A percentile compares a stretch with the other conserved stretches of the same genome.
phyloP scores from a whole-genome alignment of 2,113 vertebrate genomes.

The Gavia stellata region DNA sequence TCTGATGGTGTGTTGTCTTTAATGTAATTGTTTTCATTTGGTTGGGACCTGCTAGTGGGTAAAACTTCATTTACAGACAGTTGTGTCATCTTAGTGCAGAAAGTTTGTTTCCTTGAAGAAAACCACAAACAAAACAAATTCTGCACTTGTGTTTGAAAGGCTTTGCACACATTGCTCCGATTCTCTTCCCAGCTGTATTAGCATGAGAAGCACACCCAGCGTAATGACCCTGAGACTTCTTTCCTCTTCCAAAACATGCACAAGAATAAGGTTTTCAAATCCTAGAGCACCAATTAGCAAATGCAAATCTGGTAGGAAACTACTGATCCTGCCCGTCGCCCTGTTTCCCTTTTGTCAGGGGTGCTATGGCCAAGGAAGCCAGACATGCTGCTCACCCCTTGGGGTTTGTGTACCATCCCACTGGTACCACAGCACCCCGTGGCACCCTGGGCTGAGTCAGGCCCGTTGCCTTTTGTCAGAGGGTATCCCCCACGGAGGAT shows the following conservation, averaged over 20 bases:
- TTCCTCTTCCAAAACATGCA: not conserved
- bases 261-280: not conserved
- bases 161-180: rapidly evolving
- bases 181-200: not conserved
- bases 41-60: not conserved
- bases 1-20: not conserved
- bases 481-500: not conserved
- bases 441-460: not conserved
- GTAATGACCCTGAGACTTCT: not conserved
- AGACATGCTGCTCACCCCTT: rapidly evolving
- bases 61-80: not conserved
- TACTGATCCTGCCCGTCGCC: not conserved
- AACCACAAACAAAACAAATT: not conserved
- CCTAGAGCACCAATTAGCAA: not conserved
- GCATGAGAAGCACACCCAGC: not conserved
- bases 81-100: not conserved
- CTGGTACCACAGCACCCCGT: not conserved
- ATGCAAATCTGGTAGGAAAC: not conserved
- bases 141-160: not conserved
- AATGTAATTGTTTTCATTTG: not conserved
- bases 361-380: not conserved
- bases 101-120: not conserved
- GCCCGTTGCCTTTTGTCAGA: not conserved
- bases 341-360: not conserved
- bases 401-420: not conserved